Base-by-base conservation (phyloP, 1,140 invertebrate species). In the Drosophila suzukii region DNA sequence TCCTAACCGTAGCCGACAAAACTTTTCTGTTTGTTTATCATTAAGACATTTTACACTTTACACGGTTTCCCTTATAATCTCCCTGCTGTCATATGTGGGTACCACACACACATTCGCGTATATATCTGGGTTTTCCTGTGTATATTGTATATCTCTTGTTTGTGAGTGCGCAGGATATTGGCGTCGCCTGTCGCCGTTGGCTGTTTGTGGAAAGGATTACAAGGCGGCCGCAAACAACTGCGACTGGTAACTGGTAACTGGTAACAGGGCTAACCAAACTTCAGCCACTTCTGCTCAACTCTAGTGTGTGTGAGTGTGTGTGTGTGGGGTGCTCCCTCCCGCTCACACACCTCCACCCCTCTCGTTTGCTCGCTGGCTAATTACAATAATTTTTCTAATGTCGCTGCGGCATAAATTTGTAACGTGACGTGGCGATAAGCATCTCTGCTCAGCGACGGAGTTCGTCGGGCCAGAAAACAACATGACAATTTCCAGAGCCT, bases 11-110 rank as follows among this genome's bases (percentile, higher is more conserved):
- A 58, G 60, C 39, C 61, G 75, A 71, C 67, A 59, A 75, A 88
- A 88, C 78, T 86, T 88, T 88, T 88, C 83, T 88, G 83, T 88
- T 88, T 88, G 83, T 88, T 88, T 88, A 88, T 88, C 83, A 88
- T 88, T 88, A 88, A 88, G 83, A 88, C 83, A 88, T 88, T 86
- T 86, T 86, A 88, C 82, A 82, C 65, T 86, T 78, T 81, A 75
- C 78, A 84, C 81, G 75, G 83, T 83, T 82, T 75, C 84, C 83
- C 78, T 88, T 70, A 86, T 88, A 86, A 86, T 88, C 83, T 83
- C 50, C 73, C 80, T 38, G 57, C 53, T 67, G 72, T 75, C 81
- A 80, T 79, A 84, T 85, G 81, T 83, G 67, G 63, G 41, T 70
- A 27, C 60, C 59, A 59, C 54, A 20, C 43, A 49, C 36, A 49